These are phyloP conservation scores for Tortrix viridana DNA, from an alignment of 2,888 invertebrate species.

Conservation along the genomic window DNA sequence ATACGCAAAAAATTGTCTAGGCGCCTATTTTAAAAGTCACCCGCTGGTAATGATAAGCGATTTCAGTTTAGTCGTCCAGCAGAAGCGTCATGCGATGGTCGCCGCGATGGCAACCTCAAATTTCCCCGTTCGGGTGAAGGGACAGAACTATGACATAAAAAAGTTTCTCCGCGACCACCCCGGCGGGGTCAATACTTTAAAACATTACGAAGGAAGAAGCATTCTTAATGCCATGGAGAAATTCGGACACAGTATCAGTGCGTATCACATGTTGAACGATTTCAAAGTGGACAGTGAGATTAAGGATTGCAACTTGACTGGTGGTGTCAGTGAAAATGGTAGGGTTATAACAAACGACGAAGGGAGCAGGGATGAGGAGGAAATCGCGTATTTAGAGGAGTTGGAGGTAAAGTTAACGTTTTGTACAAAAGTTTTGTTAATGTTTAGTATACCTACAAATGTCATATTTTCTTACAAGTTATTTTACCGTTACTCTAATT, in stretches of 20 bases:
- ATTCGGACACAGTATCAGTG: slow-evolving; percentile 85
- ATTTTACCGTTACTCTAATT: no score
- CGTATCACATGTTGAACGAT: slow-evolving; percentile 86
- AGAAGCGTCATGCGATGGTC: slow-evolving; percentile 40
- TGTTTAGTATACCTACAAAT: no score
- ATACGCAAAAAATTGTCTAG: not conserved
- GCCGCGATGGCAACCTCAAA: slow-evolving; percentile 49
- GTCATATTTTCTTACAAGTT: no score
- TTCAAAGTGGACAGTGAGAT: slow-evolving; percentile 78
- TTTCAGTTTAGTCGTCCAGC: slow-evolving; percentile 41
- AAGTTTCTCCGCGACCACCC: slow-evolving; percentile 89
- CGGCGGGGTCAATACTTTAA: slow-evolving; percentile 87
- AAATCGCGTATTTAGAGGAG: slow-evolving; percentile 72
- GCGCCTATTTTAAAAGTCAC: slow-evolving; percentile 8
- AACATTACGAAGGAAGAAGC: slow-evolving; percentile 81
- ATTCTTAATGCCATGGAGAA: slow-evolving; percentile 81
- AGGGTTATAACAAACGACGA: slow-evolving; percentile 72
- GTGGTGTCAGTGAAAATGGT: slow-evolving; percentile 67
- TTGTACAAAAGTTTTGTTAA: no score
- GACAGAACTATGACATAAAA: slow-evolving; percentile 85
- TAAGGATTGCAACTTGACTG: slow-evolving; percentile 72
- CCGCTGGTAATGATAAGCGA: slow-evolving; percentile 17
- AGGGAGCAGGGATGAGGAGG: slow-evolving; percentile 51
- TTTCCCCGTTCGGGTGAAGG: slow-evolving; percentile 72
- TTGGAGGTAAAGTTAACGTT: slow-evolving; percentile 61